Percentiles rank a stretch among this genome's conserved stretches.
These are phyloP conservation scores for Folsomia manolachei DNA, from an alignment of 2,888 invertebrate species.

Conservation along the genomic window DNA sequence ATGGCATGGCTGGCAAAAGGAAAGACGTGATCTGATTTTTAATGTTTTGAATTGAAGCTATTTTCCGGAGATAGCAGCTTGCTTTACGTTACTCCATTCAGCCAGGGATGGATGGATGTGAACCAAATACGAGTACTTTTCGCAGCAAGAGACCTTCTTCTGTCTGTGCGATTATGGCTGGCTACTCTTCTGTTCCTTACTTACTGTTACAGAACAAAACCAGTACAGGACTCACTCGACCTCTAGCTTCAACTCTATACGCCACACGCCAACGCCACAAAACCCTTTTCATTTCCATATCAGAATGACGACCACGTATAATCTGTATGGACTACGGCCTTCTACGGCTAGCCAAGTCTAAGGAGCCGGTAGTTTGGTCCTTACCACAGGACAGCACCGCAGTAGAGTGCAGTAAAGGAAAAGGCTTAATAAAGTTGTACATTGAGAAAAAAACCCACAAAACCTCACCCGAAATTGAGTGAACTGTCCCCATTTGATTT, in stretches of 20 bases:
- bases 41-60: conserved; percentile 22
- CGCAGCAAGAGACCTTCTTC: not conserved
- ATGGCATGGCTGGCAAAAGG: conserved; percentile 16
- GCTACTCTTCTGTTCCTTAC: not conserved
- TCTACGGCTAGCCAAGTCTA: too few relatives aligned
- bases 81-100: conserved; percentile 12
- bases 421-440: not conserved
- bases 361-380: not conserved
- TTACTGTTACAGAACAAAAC: too few relatives aligned
- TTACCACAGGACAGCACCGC: not conserved
- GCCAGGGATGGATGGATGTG: not conserved
- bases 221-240: not conserved
- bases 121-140: not conserved
- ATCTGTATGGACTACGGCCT: conserved; percentile 4
- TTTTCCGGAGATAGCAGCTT: conserved; percentile 24
- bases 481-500: not conserved
- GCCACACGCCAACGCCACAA: not conserved
- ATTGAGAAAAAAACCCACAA: not conserved
- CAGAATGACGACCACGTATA: conserved; percentile 5
- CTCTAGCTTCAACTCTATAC: not conserved
- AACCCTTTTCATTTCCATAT: not conserved
- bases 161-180: not conserved
- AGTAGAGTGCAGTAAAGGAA: too few relatives aligned
- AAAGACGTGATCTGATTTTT: conserved; percentile 23
- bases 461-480: not conserved